A percentile compares a stretch with the other conserved stretches of the same genome.
Evolutionary conservation across 2,888 invertebrate species (phyloP).

Genomic region (Lottia gigantea): DNA sequence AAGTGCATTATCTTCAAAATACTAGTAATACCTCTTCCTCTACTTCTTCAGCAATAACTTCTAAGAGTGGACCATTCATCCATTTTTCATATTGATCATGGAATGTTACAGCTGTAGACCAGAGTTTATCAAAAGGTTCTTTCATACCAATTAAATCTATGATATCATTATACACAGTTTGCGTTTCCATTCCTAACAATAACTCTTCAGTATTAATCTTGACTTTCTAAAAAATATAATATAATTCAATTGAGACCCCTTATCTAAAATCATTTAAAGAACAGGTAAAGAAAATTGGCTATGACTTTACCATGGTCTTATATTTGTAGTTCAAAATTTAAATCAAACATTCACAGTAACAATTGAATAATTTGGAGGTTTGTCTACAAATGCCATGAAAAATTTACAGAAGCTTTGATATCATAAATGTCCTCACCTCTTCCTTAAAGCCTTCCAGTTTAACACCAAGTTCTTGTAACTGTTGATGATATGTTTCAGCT

Average conservation of each 20-base stretch:
- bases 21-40: constrained; percentile 60
- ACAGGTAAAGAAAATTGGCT: too few relatives aligned
- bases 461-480: constrained; percentile 56
- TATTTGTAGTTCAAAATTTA: too few relatives aligned
- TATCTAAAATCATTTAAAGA: too few relatives aligned
- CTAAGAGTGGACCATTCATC: constrained; percentile 67
- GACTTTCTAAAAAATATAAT: constrained; percentile 50
- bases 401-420: too few relatives aligned
- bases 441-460: constrained; percentile 58
- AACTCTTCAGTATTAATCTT: constrained; percentile 63
- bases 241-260: background rate
- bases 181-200: constrained; percentile 58
- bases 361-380: too few relatives aligned
- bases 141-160: constrained; percentile 54
- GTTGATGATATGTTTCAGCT: constrained; percentile 58
- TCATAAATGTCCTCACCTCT: constrained; percentile 49
- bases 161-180: constrained; percentile 60
- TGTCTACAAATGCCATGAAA: too few relatives aligned
- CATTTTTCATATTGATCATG: constrained; percentile 65
- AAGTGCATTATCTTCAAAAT: too few relatives aligned
- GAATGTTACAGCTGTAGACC: constrained; percentile 64
- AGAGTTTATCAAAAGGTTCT: constrained; percentile 67
- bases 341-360: too few relatives aligned
- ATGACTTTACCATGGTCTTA: too few relatives aligned
- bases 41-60: constrained; percentile 66